phyloP scores from a whole-genome alignment of 2,888 invertebrate species.

The Nemurella pictetii region DNA sequence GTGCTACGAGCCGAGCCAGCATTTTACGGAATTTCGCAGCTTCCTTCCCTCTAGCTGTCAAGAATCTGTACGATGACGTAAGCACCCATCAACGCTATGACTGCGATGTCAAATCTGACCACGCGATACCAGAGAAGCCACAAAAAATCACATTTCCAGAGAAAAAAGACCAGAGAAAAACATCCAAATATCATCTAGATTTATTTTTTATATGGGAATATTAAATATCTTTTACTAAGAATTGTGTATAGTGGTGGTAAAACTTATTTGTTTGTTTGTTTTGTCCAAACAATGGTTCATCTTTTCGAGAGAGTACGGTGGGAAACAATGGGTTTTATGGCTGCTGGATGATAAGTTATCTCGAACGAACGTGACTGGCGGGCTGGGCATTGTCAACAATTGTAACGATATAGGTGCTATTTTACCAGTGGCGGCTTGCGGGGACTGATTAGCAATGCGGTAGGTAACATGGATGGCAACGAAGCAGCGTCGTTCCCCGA shows the following conservation, averaged over 20 bases:
- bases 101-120: not conserved
- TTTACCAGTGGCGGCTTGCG: not conserved
- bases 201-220: not conserved
- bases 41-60: not conserved
- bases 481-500: no score
- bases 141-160: not conserved
- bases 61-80: not conserved
- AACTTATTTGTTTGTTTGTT: not conserved
- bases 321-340: not conserved
- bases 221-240: not conserved
- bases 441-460: no score
- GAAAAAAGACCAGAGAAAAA: no score
- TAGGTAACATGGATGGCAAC: no score
- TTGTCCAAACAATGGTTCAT: not conserved
- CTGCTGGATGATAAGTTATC: not conserved
- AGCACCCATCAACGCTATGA: not conserved
- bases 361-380: not conserved
- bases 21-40: not conserved
- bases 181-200: not conserved
- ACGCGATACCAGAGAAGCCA: not conserved
- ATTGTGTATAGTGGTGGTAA: not conserved
- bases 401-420: not conserved
- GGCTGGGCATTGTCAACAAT: not conserved
- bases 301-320: not conserved
- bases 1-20: no score